Base-by-base conservation (phyloP, 1,140 invertebrate species). In the Littorina saxatilis region DNA sequence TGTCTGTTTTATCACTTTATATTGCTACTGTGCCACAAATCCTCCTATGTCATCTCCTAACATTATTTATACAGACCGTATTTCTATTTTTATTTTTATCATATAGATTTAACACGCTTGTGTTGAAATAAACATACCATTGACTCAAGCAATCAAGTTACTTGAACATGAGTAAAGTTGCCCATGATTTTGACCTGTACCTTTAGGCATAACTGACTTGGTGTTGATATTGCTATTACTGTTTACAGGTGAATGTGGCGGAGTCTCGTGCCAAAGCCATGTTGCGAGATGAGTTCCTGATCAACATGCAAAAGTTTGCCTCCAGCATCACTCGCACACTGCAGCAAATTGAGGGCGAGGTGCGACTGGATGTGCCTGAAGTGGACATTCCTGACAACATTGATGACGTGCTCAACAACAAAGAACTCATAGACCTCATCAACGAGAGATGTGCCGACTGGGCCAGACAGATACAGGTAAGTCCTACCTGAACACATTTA, bases 321-420 rank as follows among this genome's bases (percentile, higher is more conserved):
- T 84, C 87, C 27, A 91, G 90, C 70, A 91, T 93, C 50, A 90
- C 89, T 50, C 87, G 92, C 55, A 93, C 93, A 2, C 91, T 93
- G 73, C 90, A 92, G 72, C 93, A 93, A 86, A 92, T 93, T 61
- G 92, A 93, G 85, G 92, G 92, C 15, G 92, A 93, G 85, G 92
- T 93, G 9, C 87, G 91, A 70, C 85, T 93, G 11, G 90, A 91
- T 81, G 88, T 93, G 40, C 92, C 92, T 39, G 89, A 92, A 11
- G 85, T 91, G 77, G 90, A 90, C 47, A 84, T 91, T 11, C 83
- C 86, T 72, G 89, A 90, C 2, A 89, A 89, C 76, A 82, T 90
- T n/a, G 87, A 91, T 27, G 89, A 90, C 75, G 87, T 90, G 50
- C 81, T 91, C n/a, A 86, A 86, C n/a, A 89, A 93, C 83, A 85